phyloP scores from a whole-genome alignment of 2,113 vertebrate species.

The Pipa parva region DNA sequence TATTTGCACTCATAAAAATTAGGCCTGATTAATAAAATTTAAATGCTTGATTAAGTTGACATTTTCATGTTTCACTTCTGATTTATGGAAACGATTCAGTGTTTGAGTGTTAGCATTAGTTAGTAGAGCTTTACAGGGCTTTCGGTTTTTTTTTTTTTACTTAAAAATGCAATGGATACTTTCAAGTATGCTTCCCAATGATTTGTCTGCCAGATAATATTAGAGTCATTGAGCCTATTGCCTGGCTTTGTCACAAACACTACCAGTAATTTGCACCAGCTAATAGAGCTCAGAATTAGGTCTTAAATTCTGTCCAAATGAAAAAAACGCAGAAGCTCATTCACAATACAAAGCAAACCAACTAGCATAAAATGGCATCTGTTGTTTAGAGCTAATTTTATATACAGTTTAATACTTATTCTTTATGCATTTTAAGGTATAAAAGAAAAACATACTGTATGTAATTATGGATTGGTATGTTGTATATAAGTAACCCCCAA shows the following conservation, averaged over 20 bases:
- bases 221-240: conserved; percentile 5
- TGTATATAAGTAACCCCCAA: no score
- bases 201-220: conserved; percentile 10
- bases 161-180: conserved; percentile 10
- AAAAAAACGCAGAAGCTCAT: no score
- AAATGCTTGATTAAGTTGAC: conserved; percentile 74
- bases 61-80: conserved; percentile 70
- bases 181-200: not conserved
- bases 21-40: conserved; percentile 75
- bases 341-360: no score
- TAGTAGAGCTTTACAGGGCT: not conserved
- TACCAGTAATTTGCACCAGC: conserved; percentile 6
- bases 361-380: no score
- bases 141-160: conserved; percentile 33
- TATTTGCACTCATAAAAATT: conserved; percentile 72
- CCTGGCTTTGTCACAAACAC: not conserved
- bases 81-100: conserved; percentile 74
- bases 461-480: no score
- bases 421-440: no score
- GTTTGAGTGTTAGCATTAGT: conserved; percentile 40
- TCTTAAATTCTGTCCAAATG: not conserved
- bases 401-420: no score
- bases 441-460: no score
- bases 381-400: no score
- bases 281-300: not conserved